Conservation (phyloP, 1,140 invertebrate species). For the Cydia pomonella region DNA sequence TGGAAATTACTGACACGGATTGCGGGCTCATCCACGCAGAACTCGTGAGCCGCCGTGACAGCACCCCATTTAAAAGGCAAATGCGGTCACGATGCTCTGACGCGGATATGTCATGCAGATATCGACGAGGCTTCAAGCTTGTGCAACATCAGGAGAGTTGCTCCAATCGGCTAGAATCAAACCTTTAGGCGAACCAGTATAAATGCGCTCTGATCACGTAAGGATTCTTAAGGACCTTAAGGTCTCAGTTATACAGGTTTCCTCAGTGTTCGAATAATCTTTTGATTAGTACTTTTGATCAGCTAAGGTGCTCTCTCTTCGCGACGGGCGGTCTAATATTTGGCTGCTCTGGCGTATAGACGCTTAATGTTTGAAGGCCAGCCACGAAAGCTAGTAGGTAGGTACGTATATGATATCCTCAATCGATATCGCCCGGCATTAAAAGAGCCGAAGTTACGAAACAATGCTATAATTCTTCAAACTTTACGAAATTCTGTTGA, state of each 20-base stretch:
- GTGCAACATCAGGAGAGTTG: slow-evolving; percentile 36
- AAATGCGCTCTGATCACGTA: neutral
- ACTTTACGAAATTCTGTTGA: slow-evolving; percentile 6
- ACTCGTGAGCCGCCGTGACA: slow-evolving; percentile 65
- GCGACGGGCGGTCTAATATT: neutral
- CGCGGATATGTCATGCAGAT: slow-evolving; percentile 56
- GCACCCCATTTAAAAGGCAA: slow-evolving; percentile 70
- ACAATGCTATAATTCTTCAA: neutral
- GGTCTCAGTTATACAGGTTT: neutral
- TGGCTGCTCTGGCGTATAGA: neutral
- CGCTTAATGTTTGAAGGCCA: slow-evolving; percentile 2
- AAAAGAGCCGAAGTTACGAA: slow-evolving; percentile 15
- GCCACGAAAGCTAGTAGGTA: neutral
- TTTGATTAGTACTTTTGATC: neutral
- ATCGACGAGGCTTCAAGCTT: slow-evolving; percentile 43
- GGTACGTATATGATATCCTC: neutral
- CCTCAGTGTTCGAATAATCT: neutral
- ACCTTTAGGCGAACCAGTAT: neutral
- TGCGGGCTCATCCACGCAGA: slow-evolving; percentile 58
- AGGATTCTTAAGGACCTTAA: neutral
- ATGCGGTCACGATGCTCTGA: slow-evolving; percentile 69
- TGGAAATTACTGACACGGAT: slow-evolving; percentile 64
- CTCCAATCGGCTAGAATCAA: neutral
- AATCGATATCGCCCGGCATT: neutral
- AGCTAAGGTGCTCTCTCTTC: neutral